These are phyloP conservation scores for Vanessa atalanta DNA, from an alignment of 1,140 invertebrate genomes.

Conservation along the genomic window DNA sequence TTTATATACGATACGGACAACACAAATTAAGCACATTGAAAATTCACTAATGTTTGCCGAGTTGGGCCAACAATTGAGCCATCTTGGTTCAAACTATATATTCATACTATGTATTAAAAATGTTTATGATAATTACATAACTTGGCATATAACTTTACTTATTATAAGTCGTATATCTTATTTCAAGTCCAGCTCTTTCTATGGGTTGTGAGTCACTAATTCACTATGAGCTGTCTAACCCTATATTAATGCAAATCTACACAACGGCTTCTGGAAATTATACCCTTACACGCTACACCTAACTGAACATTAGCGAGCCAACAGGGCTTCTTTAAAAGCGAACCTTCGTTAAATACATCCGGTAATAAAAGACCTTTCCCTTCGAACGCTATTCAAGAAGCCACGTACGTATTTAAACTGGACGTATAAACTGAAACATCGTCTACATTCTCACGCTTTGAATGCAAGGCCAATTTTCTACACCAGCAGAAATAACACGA, in stretches of 20 bases:
- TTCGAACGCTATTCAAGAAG: constrained; percentile 39
- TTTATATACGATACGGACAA: no score
- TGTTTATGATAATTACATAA: no score
- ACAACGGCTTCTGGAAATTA: constrained; percentile 50
- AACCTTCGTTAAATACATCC: constrained; percentile 37
- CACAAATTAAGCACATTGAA: no score
- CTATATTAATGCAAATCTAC: constrained; percentile 44
- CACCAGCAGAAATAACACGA: constrained; percentile 67
- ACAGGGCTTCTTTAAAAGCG: constrained; percentile 38
- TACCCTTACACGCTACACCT: constrained; percentile 38
- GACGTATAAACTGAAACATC: constrained; percentile 50
- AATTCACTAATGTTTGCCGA: no score
- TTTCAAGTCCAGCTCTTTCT: background rate
- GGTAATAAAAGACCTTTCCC: constrained; percentile 36
- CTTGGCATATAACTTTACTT: no score
- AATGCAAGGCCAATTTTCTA: constrained; percentile 73
- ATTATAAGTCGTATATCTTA: no score
- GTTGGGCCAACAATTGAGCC: no score
- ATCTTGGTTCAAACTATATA: no score
- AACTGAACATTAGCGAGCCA: constrained; percentile 45
- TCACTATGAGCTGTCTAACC: constrained; percentile 13
- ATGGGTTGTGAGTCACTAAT: background rate
- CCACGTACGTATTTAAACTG: constrained; percentile 38
- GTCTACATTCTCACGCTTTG: constrained; percentile 70
- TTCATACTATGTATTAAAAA: no score